Evolutionary conservation across 2,888 invertebrate genomes (phyloP), one percentile per base, ranked within the genome.

Genomic region (Rutpela maculata): DNA sequence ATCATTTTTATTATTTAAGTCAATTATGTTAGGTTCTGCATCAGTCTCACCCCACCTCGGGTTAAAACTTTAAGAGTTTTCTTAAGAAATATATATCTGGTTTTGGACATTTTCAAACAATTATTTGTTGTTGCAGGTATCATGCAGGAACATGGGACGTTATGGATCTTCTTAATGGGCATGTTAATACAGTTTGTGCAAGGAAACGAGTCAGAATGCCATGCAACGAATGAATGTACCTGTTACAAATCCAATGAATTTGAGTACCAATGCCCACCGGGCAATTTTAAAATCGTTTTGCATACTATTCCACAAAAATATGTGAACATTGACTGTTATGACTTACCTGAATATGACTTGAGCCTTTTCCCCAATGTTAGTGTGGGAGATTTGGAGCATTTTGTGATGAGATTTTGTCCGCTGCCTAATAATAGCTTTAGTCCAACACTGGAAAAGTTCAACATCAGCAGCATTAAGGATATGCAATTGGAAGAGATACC

Each of bases 321-420:
- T 9, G 70, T 85, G 10, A 75, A 79, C 15, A 79, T 86, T 4
- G 82, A 84, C 18, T 85, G 84, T 35, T 60, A 75, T 5, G 70
- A 59, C 7, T 67, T 78, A 18, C 59, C 75, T 19, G 50, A 57
- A 4, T 83, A 82, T 74, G 90, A 91, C 83, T 90, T 91, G 80
- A 88, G 86, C 75, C 89, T 91, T 80, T 84, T 92, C 82, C 91
- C 92, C 81, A 90, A 90, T 86, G 76, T 88, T 18, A 90, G 90
- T 87, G 89, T 91, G 83, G 90, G 91, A 76, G 86, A 86, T 80
- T 88, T 91, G 78, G 89, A 91, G 80, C 90, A 90, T 38, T 91
- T 92, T 84, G 90, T 88, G 80, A 91, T 93, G 83, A 91, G 90
- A 83, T 91, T 90, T 83, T 93, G 93, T 81, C 92, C 92, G 0